phyloP scores from a whole-genome alignment of 2,888 invertebrate genomes.

The Pinctada fucata region DNA sequence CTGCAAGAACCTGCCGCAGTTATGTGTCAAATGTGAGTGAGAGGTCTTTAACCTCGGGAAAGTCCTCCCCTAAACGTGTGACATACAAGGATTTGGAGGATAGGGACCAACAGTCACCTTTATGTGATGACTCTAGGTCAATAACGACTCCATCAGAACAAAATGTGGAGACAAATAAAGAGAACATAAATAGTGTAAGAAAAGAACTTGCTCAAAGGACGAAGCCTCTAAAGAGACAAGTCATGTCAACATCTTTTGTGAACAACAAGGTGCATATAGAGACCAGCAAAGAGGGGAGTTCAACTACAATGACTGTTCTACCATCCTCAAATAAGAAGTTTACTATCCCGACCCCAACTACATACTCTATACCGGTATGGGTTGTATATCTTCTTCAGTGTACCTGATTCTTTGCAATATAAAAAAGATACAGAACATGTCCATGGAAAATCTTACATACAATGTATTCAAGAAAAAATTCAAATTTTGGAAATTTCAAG shows the following conservation, averaged over 20 bases:
- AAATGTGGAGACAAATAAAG: neutral
- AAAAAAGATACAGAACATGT: neutral
- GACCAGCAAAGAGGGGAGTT: constrained; percentile 24
- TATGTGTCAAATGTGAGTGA: constrained; percentile 15
- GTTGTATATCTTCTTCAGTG: too few species aligned
- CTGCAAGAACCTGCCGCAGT: neutral
- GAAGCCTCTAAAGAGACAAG: neutral
- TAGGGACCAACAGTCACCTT: too few species aligned
- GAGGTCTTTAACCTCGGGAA: neutral
- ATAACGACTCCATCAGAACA: neutral
- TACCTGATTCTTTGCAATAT: neutral
- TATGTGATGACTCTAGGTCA: too few species aligned
- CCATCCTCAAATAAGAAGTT: constrained; percentile 47
- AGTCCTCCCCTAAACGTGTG: neutral
- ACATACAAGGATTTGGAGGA: neutral
- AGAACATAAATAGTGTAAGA: neutral
- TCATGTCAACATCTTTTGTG: neutral
- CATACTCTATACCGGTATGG: constrained; percentile 59
- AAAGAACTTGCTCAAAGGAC: neutral
- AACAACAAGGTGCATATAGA: constrained; percentile 24
- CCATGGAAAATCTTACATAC: neutral
- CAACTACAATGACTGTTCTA: constrained; percentile 32
- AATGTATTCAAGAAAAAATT: too few species aligned
- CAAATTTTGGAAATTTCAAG: too few species aligned
- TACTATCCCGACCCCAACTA: constrained; percentile 55